Evolutionary conservation across 2,888 invertebrate genomes (phyloP).

Genomic region (Spatulosminthurus flaviceps): DNA sequence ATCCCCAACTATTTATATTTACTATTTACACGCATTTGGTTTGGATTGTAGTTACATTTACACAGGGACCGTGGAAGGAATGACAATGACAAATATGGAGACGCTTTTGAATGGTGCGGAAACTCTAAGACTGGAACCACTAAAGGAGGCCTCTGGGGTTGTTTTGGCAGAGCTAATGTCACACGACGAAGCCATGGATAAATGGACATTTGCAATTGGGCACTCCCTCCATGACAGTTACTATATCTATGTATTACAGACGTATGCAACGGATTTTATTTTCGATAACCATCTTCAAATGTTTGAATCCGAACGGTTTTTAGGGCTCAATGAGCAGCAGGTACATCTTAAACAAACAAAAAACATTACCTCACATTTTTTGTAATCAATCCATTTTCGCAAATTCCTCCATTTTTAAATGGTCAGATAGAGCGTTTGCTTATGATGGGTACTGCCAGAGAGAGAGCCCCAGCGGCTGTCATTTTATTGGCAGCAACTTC

Average conservation of each 20-base stretch:
- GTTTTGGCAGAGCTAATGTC: background rate
- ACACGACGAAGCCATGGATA: background rate
- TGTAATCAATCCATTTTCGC: no score
- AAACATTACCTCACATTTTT: no score
- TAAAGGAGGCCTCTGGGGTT: background rate
- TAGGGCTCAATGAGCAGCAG: background rate
- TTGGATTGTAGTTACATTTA: constrained; percentile 20
- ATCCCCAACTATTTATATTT: background rate
- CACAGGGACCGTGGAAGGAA: background rate
- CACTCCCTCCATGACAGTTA: background rate
- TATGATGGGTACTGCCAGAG: no score
- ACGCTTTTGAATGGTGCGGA: constrained; percentile 11
- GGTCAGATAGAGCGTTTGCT: background rate
- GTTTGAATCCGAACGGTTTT: background rate
- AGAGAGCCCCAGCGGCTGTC: background rate
- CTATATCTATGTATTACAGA: background rate
- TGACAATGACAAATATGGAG: constrained; percentile 9
- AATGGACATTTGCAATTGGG: constrained; percentile 8
- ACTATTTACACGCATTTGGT: no score
- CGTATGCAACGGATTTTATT: background rate
- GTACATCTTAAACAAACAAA: background rate
- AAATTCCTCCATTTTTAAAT: no score
- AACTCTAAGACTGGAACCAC: background rate
- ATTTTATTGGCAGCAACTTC: background rate
- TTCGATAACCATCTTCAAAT: background rate